Base-by-base conservation (phyloP, 2,113 vertebrate genomes). In the Choloepus hoffmanni region DNA sequence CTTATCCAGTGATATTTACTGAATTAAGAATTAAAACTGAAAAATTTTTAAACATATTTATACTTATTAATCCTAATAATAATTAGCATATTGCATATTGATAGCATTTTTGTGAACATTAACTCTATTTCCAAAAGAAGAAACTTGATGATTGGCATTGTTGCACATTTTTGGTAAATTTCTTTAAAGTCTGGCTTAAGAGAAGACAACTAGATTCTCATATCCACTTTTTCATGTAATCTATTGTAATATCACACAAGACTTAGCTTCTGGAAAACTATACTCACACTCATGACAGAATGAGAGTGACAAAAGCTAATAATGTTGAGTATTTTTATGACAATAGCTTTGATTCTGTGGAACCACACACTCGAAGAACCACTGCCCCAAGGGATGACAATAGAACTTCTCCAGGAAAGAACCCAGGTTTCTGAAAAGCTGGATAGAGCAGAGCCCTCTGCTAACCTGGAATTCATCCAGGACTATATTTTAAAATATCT, bases 121-220 rank as follows among this genome's bases (percentile, higher is more conserved):
- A 83, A 76, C 12, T 33, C 0, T 30, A 72, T 94, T 93, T 86
- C 24, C 1, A n/a, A 90, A 73, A 62, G 65, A 76, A 82, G n/a
- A 72, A 76, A 77, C 24, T 79, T 74, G 53, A 15, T 36, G 74
- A 63, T 40, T 11, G 14, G 9, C 9, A 63, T 74, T 82, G 9
- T 86, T 95, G 86, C 53, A 45, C 3, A 68, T 60, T 78, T 96
- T 92, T 68, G 45, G 9, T 19, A 89, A 76, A 81, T 81, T 19
- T 81, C 85, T 92, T 76, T 85, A 68, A 95, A 90, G 40, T 77
- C 76, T 82, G 63, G 53, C 62, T 83, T 90, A 77, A 72, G 50
- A 53, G 63, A 67, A 67, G 18, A 92, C 7, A 60, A 19, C 21
- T 78, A 50, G 36, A 48, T 36, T 78, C 16, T 85, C 33, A 36